Conservation (phyloP, 1,140 invertebrate genomes). For the Brevipalpus yothersi region DNA sequence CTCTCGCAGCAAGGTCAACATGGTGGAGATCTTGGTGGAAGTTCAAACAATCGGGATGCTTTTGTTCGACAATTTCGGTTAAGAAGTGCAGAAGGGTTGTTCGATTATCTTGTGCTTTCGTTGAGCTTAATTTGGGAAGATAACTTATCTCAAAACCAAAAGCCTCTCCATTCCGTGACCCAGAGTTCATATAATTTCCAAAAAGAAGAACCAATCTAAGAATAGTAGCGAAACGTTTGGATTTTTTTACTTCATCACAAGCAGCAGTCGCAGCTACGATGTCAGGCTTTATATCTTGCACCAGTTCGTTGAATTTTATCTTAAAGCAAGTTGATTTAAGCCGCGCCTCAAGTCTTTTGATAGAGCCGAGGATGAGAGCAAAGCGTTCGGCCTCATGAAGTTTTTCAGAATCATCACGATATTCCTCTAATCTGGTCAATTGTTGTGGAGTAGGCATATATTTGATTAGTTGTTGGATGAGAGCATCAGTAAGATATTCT, state of each 20-base stretch:
- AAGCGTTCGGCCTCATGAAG: slow-evolving; percentile 85
- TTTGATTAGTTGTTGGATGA: slow-evolving; percentile 25
- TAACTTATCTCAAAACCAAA: slow-evolving; percentile 92
- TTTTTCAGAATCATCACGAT: slow-evolving; percentile 48
- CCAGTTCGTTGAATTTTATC: slow-evolving; percentile 49
- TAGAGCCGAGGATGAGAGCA: slow-evolving; percentile 49
- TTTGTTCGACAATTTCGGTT: slow-evolving; percentile 58
- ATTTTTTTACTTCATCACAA: slow-evolving; percentile 74
- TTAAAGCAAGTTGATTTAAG: slow-evolving; percentile 75
- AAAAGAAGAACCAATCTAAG: slow-evolving; percentile 58
- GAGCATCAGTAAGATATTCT: slow-evolving; percentile 38
- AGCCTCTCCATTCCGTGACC: slow-evolving; percentile 71
- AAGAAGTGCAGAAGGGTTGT: slow-evolving; percentile 78
- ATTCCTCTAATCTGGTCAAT: slow-evolving; percentile 49
- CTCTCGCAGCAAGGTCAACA: slow-evolving; percentile 28
- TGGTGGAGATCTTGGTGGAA: slow-evolving; percentile 71
- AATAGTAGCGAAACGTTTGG: slow-evolving; percentile 66
- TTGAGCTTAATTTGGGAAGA: slow-evolving; percentile 57
- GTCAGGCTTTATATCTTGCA: slow-evolving; percentile 76
- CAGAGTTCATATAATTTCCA: slow-evolving; percentile 22
- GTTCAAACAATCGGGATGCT: slow-evolving; percentile 54
- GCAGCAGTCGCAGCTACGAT: slow-evolving; percentile 82
- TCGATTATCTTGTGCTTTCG: slow-evolving; percentile 80
- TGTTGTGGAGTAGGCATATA: slow-evolving; percentile 73
- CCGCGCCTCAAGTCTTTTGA: slow-evolving; percentile 64